Percentiles rank a stretch among this genome's conserved stretches.
Conservation (phyloP, 2,888 invertebrate genomes). For the Metellina segmentata region DNA sequence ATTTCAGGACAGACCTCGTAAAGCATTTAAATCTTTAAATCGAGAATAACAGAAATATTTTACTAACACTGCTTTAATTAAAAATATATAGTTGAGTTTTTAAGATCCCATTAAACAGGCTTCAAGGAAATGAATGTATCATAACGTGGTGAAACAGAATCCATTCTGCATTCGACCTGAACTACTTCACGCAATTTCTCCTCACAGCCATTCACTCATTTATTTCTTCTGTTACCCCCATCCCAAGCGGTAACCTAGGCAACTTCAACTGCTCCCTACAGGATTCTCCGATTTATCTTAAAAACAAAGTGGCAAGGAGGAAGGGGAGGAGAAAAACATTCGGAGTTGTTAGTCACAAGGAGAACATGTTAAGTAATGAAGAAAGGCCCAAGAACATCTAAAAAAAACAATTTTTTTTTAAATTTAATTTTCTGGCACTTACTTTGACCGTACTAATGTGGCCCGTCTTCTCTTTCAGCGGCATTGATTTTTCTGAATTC, state of each 20-base stretch:
- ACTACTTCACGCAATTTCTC: neutral
- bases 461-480: constrained; percentile 26
- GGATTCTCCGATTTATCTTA: constrained; percentile 60
- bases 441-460: constrained; percentile 41
- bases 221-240: constrained; percentile 9
- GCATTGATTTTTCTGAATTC: constrained; percentile 57
- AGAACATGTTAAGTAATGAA: constrained; percentile 69
- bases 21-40: too few relatives aligned
- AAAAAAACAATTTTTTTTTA: constrained; percentile 72
- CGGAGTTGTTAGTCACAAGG: constrained; percentile 60
- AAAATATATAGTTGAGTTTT: neutral
- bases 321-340: constrained; percentile 9
- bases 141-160: neutral
- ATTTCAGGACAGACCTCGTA: too few relatives aligned
- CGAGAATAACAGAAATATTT: too few relatives aligned
- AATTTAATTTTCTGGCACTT: constrained; percentile 66
- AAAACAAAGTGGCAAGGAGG: constrained; percentile 50
- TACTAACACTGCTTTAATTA: neutral
- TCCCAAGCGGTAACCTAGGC: constrained; percentile 38
- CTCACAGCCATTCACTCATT: neutral
- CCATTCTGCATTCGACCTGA: neutral
- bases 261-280: constrained; percentile 48
- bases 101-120: neutral
- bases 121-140: neutral
- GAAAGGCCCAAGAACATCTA: constrained; percentile 36